Percentiles rank a stretch among this genome's conserved stretches.
Evolutionary conservation across 2,888 invertebrate genomes (phyloP).

Genomic region (Tipula lateralis): DNA sequence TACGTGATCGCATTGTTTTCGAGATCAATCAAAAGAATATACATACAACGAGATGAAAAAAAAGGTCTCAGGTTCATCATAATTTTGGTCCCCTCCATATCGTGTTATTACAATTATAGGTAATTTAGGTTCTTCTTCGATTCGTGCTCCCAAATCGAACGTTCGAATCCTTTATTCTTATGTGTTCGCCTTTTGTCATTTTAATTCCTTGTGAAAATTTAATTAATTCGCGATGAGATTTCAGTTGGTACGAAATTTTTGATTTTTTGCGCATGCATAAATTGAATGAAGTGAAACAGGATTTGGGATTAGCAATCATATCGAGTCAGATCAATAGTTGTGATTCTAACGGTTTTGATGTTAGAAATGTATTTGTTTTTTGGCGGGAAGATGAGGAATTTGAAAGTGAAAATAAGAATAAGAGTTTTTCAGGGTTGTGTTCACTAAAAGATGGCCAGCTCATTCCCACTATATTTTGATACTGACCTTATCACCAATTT

Average conservation of each 20-base stretch:
- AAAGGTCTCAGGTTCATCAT: constrained; percentile 19
- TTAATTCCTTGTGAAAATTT: not conserved
- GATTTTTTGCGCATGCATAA: not conserved
- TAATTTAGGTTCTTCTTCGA: not conserved
- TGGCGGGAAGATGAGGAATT: too few relatives aligned
- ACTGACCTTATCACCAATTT: too few relatives aligned
- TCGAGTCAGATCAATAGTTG: not conserved
- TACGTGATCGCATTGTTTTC: not conserved
- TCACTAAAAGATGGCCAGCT: too few relatives aligned
- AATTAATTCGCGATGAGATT: not conserved
- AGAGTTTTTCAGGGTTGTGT: too few relatives aligned
- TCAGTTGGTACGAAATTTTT: not conserved
- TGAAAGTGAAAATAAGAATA: too few relatives aligned
- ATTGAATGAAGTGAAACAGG: not conserved
- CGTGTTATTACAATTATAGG: not conserved
- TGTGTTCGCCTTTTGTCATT: not conserved
- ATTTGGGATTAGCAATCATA: not conserved
- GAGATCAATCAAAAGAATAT: not conserved
- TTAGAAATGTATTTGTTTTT: too few relatives aligned
- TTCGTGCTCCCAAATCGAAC: not conserved
- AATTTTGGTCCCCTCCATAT: not conserved
- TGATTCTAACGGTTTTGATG: not conserved
- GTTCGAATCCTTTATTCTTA: not conserved
- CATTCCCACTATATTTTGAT: too few relatives aligned
- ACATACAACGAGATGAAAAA: not conserved